Base-by-base conservation (phyloP, 2,888 invertebrate genomes). In the Arrhopalites spinosus region DNA sequence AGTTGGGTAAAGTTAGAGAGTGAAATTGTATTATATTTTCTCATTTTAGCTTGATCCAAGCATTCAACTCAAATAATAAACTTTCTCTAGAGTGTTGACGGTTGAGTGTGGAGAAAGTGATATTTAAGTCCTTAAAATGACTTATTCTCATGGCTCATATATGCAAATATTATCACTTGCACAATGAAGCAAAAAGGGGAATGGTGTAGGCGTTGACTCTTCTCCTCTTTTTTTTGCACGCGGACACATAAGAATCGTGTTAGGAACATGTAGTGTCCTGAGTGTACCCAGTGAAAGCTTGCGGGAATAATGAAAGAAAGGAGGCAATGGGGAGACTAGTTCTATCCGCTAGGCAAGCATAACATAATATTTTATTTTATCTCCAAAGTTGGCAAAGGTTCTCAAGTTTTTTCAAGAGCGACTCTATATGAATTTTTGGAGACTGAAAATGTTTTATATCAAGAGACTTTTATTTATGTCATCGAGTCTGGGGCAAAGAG, bases 351-450 rank as follows among this genome's bases (percentile, higher is more conserved):
- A 36, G 36, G 36, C 36, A 36, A 36, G 36, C 36, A 36, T 36
- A 36, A 59, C 56, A 71, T 64, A 61, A 73, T 27, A 69, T 69
- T 50, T 69, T 69, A 69, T 69, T 69, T 69, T 69, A 69, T 69
- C 47, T 68, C 15, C 13, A 68, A 68, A 68, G 68, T 68, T 68
- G 68, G 68, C 68, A 68, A n/a, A 45, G 47, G 68, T 25, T 53
- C 53, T 50, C 47, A 69, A 69, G 69, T 69, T 69, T 69, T n/a
- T 69, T 59, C 59, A 25, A 25, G 23, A 25, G 59, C 23, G 25
- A 7, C 11, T n/a, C 36, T 36, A 36, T 36, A 36, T 59, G 13
- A 25, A 59, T 59, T 59, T 59, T 59, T n/a, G 11, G 23, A 25
- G 20, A 15, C 25, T 20, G 15, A 36, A 36, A 36, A 36, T 36